A percentile compares a stretch with the other conserved stretches of the same genome.
These are phyloP conservation scores for Gobio occitaniae DNA, from an alignment of 2,797 vertebrate genomes.

Conservation along the genomic window DNA sequence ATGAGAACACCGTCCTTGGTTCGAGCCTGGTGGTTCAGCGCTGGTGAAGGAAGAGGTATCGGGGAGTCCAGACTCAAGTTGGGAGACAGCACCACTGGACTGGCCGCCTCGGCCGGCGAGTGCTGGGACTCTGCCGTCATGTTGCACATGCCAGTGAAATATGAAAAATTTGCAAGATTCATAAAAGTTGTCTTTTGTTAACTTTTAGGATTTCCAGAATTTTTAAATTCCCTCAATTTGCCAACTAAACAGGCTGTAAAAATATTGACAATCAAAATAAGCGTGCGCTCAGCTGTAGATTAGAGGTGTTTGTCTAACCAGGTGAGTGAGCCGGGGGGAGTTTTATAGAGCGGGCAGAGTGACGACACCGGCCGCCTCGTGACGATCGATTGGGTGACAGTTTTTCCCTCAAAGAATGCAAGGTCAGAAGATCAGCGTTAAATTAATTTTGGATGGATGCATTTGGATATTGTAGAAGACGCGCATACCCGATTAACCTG, in stretches of 20 bases:
- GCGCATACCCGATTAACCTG: neutral
- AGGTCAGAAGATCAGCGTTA: neutral
- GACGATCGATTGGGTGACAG: constrained; percentile 65
- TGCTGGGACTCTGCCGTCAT: constrained; percentile 85
- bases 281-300: constrained; percentile 30
- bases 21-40: constrained; percentile 74
- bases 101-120: constrained; percentile 80
- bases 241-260: neutral
- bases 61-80: constrained; percentile 78
- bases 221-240: neutral
- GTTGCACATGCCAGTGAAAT: constrained; percentile 89
- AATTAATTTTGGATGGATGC: neutral
- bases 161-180: constrained; percentile 88
- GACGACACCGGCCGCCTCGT: constrained; percentile 73
- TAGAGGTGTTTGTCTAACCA: constrained; percentile 71
- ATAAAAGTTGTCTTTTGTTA: constrained; percentile 79
- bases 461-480: neutral
- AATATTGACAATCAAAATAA: neutral
- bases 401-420: constrained; percentile 14
- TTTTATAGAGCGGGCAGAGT: constrained; percentile 77
- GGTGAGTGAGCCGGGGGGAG: constrained; percentile 78
- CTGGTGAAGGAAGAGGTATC: constrained; percentile 64
- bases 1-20: constrained; percentile 78
- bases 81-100: constrained; percentile 82
- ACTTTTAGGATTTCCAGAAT: neutral